Conservation (phyloP, 2,888 invertebrate genomes). For the Carterocephalus palaemon region DNA sequence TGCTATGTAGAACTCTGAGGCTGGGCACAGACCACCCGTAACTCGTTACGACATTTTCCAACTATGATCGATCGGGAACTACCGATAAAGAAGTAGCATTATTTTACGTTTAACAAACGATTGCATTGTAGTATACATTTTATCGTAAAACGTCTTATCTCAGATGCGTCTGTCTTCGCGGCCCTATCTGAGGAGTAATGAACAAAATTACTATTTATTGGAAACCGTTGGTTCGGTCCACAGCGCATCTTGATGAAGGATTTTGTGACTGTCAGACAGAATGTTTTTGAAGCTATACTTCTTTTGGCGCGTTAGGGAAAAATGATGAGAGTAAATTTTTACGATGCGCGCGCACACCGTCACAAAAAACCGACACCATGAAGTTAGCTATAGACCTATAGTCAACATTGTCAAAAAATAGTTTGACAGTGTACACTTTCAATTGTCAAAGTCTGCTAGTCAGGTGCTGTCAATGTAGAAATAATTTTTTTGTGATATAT, state of each 20-base stretch:
- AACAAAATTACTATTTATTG: constrained; percentile 17
- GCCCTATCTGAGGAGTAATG: constrained; percentile 6
- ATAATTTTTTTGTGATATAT: too few relatives aligned
- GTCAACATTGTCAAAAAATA: too few relatives aligned
- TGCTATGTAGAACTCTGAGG: too few relatives aligned
- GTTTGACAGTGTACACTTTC: too few relatives aligned
- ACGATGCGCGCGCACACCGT: too few relatives aligned
- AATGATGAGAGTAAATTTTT: too few relatives aligned
- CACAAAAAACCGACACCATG: too few relatives aligned
- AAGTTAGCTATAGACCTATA: too few relatives aligned
- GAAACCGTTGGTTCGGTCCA: background rate
- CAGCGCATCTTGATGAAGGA: constrained; percentile 4
- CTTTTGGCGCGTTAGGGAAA: too few relatives aligned
- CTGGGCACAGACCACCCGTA: constrained; percentile 14
- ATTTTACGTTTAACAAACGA: constrained; percentile 7
- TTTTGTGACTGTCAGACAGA: background rate
- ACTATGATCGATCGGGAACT: constrained; percentile 1
- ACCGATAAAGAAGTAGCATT: background rate
- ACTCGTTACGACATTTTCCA: constrained; percentile 2
- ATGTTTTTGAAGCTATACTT: background rate
- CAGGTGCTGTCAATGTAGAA: too few relatives aligned
- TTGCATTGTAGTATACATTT: constrained; percentile 13
- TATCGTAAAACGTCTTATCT: constrained; percentile 3
- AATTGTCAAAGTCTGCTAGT: too few relatives aligned
- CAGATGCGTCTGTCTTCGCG: constrained; percentile 7